These are phyloP conservation scores for Noctua fimbriata DNA, from an alignment of 2,888 invertebrate species.

Conservation along the genomic window DNA sequence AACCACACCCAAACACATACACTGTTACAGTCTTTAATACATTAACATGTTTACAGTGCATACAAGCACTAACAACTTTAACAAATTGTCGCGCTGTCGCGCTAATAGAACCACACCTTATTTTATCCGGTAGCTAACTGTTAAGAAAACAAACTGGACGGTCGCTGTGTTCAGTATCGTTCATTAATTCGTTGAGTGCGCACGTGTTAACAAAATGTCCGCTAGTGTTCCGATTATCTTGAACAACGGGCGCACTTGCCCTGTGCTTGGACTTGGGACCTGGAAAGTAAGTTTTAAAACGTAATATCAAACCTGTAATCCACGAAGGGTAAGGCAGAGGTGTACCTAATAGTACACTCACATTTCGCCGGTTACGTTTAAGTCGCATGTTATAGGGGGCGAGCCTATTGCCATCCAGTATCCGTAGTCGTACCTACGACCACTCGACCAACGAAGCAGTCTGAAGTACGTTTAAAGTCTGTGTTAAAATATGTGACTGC, in stretches of 20 bases:
- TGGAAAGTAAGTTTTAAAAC: background rate
- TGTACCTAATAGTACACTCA: too few species aligned
- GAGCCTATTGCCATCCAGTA: too few species aligned
- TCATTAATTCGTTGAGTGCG: background rate
- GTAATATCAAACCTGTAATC: too few species aligned
- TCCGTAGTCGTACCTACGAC: too few species aligned
- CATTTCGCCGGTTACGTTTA: too few species aligned
- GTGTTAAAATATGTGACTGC: too few species aligned
- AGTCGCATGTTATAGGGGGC: too few species aligned
- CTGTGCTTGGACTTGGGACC: background rate
- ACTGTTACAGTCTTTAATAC: background rate
- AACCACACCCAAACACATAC: background rate
- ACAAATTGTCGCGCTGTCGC: background rate
- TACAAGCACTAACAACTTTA: background rate
- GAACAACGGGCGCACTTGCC: background rate
- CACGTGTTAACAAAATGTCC: background rate
- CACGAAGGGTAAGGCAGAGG: too few species aligned
- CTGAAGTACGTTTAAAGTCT: too few species aligned
- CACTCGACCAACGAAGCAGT: too few species aligned
- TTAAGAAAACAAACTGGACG: background rate
- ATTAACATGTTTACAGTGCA: background rate
- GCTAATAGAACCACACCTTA: background rate
- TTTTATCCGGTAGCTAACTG: background rate
- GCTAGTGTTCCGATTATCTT: background rate
- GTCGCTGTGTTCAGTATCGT: background rate